Percentiles rank a stretch among this genome's conserved stretches.
These are phyloP conservation scores for Rostratula benghalensis DNA, from an alignment of 2,113 vertebrate genomes.

Conservation along the genomic window DNA sequence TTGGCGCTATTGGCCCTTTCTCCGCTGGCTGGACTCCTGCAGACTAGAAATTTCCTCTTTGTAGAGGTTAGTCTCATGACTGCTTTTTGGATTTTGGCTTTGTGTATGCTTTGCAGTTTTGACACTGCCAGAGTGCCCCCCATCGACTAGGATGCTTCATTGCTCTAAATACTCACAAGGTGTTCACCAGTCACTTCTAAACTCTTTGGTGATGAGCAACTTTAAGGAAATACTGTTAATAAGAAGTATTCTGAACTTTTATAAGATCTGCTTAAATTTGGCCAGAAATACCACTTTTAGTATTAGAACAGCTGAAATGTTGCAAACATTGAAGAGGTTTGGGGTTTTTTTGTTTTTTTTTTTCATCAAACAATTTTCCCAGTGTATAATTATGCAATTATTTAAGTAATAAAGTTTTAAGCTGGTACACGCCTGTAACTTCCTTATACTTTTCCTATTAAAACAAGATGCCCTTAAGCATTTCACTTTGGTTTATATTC, in stretches of 20 bases:
- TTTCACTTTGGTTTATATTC: slow-evolving; percentile 7
- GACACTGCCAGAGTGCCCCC: neutral
- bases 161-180: rapidly evolving
- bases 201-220: neutral
- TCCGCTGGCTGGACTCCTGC: neutral
- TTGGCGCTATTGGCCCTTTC: neutral
- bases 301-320: neutral
- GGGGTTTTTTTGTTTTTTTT: neutral
- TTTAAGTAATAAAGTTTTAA: slow-evolving; percentile 52
- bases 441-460: slow-evolving; percentile 43
- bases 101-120: neutral
- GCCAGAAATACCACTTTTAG: neutral
- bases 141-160: neutral
- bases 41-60: neutral
- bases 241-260: neutral
- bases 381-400: slow-evolving; percentile 34
- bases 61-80: neutral
- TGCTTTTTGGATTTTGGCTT: neutral
- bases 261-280: neutral
- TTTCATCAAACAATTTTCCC: neutral
- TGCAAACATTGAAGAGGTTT: neutral
- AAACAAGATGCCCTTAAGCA: slow-evolving; percentile 18
- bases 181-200: neutral
- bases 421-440: neutral
- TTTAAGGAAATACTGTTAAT: neutral